Evolutionary conservation across 2,113 vertebrate genomes (phyloP), one percentile per base, ranked within the genome.

Genomic region (Rostratula benghalensis): DNA sequence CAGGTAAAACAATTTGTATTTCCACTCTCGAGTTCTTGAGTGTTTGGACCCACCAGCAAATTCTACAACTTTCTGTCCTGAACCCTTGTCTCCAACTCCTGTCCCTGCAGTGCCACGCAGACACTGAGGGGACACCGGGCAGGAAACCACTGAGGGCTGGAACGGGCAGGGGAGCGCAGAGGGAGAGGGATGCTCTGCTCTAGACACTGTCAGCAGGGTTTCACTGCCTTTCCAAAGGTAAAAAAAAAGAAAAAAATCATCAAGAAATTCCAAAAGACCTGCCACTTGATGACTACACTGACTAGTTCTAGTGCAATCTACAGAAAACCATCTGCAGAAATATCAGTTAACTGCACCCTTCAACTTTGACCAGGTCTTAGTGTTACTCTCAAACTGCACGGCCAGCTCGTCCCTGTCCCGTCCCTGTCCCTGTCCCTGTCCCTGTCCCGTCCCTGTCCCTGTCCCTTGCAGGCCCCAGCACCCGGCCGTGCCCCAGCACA

Each of bases 141-240:
- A 51, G 75, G 33, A n/a, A n/a, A n/a, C n/a, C n/a, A n/a, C 43
- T 23, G 30, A 2, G 0, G 0, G 12, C 0, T 5, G 63, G 31
- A 39, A 60, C 0, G 3, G 45, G 23, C 43, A 68, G 41, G 0
- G 31, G 31, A 37, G 13, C 0, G 3, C 1, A 33, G 6, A 59
- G 39, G 76, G 21, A 20, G 6, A 84, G 35, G 1, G 12, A 3
- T 0, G 1, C 35, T 53, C 46, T 16, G 11, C 27, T 2, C 33
- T 5, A 13, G 3, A 21, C 15, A 14, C 10, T 23, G 60, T 6
- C 71, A 35, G 39, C 0, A 3, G 6, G 18, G 18, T 39, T 17
- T 60, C 0, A 0, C 3, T 22, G 10, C 1, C 18, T n/a, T 19
- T n/a, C n/a, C n/a, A n/a, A 70, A 5, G 6, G n/a, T n/a, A 64